Evolutionary conservation across 2,113 vertebrate species (phyloP), one percentile per base, ranked within the genome.

Genomic region (Pan paniscus): DNA sequence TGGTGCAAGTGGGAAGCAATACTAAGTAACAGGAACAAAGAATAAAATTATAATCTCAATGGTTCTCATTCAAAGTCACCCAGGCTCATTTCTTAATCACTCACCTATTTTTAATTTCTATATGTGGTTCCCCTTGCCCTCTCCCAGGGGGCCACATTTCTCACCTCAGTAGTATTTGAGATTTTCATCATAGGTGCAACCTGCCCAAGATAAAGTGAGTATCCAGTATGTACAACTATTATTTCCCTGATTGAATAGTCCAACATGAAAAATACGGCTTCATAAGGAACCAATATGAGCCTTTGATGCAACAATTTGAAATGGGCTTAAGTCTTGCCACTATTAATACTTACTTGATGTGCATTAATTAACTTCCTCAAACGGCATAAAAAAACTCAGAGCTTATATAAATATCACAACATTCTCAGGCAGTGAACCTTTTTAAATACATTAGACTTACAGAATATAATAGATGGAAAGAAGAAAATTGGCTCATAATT

Each of bases 401-500:
- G 40, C 5, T 96, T 59, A 95, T 83, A 87, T 25, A 96, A 96
- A 48, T 81, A 94, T 46, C 27, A 85, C 73, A 94, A 95, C 95
- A 84, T 83, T 90, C 55, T 94, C 81, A 85, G 76, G 78, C 86
- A 96, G 40, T 79, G 70, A 93, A 75, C 32, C 70, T 32, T 94
- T 92, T 96, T 91, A 98, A 96, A 85, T 43, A 90, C 76, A 73
- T 75, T 86, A 95, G 72, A 89, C 84, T 96, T 57, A 94, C 18
- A 94, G 0, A 94, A 70, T 40, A 93, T 40, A 97, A 64, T 12
- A 95, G 73, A 93, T 70, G 14, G 27, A 67, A 91, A 61, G 70
- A 25, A 27, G 70, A 75, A 97, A 89, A 89, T 84, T 97, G 6
- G 46, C 35, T 94, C 30, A 27, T 59, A 64, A 93, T 57, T 93